Percentiles rank a stretch among this genome's conserved stretches.
Evolutionary conservation across 2,888 invertebrate genomes (phyloP).

Genomic region (Epistrophella euchroma): DNA sequence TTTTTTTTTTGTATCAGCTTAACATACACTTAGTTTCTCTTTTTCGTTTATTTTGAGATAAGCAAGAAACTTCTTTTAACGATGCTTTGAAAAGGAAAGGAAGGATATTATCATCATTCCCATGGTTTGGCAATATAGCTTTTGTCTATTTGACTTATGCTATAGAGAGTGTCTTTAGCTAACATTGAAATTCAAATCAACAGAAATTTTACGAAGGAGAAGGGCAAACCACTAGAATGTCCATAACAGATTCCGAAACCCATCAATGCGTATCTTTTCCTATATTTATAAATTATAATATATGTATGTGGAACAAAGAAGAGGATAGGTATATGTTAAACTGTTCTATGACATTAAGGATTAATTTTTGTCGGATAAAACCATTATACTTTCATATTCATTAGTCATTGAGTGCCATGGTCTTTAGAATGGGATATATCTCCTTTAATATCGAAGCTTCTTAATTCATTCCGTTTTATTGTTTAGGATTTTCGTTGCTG

Average conservation of each 20-base stretch:
- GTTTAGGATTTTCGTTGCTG: conserved; percentile 47
- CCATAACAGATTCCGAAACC: conserved; percentile 45
- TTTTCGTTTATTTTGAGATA: neutral
- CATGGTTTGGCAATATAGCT: conserved; percentile 50
- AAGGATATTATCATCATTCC: conserved; percentile 28
- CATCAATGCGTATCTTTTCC: conserved; percentile 35
- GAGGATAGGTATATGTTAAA: conserved; percentile 14
- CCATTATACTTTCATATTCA: conserved; percentile 71
- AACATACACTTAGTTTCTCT: conserved; percentile 16
- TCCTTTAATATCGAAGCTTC: conserved; percentile 56
- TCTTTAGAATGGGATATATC: conserved; percentile 54
- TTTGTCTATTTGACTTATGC: conserved; percentile 5
- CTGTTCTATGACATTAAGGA: conserved; percentile 62
- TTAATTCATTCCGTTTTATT: conserved; percentile 64
- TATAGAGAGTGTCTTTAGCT: conserved; percentile 60
- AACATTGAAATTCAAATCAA: conserved; percentile 66
- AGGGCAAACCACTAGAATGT: conserved; percentile 4
- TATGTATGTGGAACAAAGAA: too few relatives aligned
- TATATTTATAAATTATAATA: neutral
- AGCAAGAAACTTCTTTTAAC: neutral
- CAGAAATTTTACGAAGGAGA: neutral
- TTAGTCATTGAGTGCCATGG: conserved; percentile 57
- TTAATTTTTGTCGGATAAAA: conserved; percentile 62
- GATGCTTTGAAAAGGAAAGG: neutral
- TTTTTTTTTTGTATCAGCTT: conserved; percentile 58